Base-by-base conservation (phyloP, 1,140 invertebrate genomes). In the Sycobia sp. region DNA sequence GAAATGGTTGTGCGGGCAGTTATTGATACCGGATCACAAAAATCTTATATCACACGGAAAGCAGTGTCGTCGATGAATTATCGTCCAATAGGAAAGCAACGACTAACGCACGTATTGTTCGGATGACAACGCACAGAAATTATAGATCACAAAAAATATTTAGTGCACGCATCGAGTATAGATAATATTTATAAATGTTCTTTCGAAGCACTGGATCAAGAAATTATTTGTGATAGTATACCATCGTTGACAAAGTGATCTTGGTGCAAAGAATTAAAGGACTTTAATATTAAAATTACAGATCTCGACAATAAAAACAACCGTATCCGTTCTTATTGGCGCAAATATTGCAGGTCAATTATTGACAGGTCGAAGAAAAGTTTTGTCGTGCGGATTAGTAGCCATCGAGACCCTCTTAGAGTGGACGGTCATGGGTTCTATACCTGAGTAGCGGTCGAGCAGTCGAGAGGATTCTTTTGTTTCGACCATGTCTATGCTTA, bases 331-430 rank as follows among this genome's bases (percentile, higher is more conserved):
- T 10, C 47, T 76, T 10, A 74, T 75, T 27, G 74, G 70, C 2
- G 64, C 72, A 9, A 71, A 78, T 59, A 47, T 77, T 16, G 69
- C 67, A 13, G 75, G 73, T 10, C 73, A 71, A 46, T 54, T 77
- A 5, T 55, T 71, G 4, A 77, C 77, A 0, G 76, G 73, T n/a
- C 47, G 34, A 34, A 25, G 55, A 10, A 18, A 70, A 13, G 2
- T 38, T 10, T 53, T 71, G 22, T 27, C 16, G 34, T 47, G 49
- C 60, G 68, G 71, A 7, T 43, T 65, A 9, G 59, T 50, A 0
- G 74, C 73, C 1, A 65, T 75, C 0, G 71, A 78, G 54, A 73
- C 73, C 14, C 16, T 10, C 16, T 53, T 76, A 0, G 75, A 74
- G 69, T 39, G 36, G 36, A 39, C 36, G 14, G n/a, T 39, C 5